Percentiles rank a stretch among this genome's conserved stretches.
phyloP scores from a whole-genome alignment of 2,888 invertebrate genomes.

The Drosophila niveifrons region DNA sequence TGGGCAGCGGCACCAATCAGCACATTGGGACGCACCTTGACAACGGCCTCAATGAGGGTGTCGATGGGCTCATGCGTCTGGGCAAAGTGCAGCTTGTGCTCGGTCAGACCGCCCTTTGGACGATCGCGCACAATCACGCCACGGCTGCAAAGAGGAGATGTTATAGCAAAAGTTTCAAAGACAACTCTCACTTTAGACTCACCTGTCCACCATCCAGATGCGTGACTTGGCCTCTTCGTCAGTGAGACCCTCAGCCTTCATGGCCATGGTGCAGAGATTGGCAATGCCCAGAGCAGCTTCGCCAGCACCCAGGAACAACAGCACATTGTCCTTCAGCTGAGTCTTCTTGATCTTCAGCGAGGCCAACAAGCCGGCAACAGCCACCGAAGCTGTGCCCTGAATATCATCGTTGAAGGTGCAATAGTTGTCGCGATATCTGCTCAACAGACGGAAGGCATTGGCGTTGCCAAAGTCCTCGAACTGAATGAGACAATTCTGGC shows the following conservation, averaged over 20 bases:
- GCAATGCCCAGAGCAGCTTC: constrained; percentile 99
- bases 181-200: neutral
- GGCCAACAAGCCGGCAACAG: constrained; percentile 96
- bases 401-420: constrained; percentile 99
- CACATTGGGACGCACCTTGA: constrained; percentile 93
- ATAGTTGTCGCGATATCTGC: constrained; percentile 94
- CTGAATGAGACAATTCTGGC: constrained; percentile 94
- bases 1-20: constrained; percentile 98
- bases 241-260: constrained; percentile 93
- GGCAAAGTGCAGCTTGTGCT: constrained; percentile 94
- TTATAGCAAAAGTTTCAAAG: neutral
- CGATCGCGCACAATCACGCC: constrained; percentile 96
- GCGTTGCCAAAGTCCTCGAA: constrained; percentile 99
- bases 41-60: constrained; percentile 93
- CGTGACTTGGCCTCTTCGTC: constrained; percentile 91
- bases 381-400: constrained; percentile 98
- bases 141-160: constrained; percentile 87
- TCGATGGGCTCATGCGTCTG: constrained; percentile 91
- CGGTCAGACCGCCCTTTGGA: constrained; percentile 92
- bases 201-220: constrained; percentile 96
- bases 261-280: constrained; percentile 95
- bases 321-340: constrained; percentile 92
- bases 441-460: constrained; percentile 97
- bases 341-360: constrained; percentile 94
- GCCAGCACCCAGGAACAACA: constrained; percentile 98